Evolutionary conservation across 2,888 invertebrate genomes (phyloP), one percentile per base, ranked within the genome.

Genomic region (Caenorhabditis becei): DNA sequence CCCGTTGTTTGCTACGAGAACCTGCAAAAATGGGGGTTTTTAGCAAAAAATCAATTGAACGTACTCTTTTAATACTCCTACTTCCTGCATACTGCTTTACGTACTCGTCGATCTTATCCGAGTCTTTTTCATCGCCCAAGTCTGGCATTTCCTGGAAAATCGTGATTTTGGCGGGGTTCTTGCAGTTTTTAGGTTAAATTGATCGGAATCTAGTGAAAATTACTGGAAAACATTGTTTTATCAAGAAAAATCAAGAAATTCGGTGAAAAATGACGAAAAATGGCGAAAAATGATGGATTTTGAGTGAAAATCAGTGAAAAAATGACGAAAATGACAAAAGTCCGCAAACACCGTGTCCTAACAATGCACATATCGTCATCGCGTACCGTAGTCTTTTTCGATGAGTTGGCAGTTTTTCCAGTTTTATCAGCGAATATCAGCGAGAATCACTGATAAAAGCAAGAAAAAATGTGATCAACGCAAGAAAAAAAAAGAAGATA

Each of bases 1-100:
- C 56, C 80, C 80, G 61, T 80, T 80, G 14, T 70, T 80, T 32
- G 80, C 80, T 11, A 80, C 63, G 24, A 80, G 41, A 49, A 80
- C 63, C 80, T 80, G 58, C n/a, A 80, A 79, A 61, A 56, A 32
- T n/a, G 8, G 0, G 16, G n/a, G 18, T 23, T 44, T 26, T 20
- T 51, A 7, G 2, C 1, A 14, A 37, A 16, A 14, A 16, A 24
- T 35, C n/a, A 28, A 44, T 8, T 18, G 10, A 32, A 23, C 59
- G 28, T 4, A 75, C 75, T 26, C 75, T 75, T 67, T 56, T 75
- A 16, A 75, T 75, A 41, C 66, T 66, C 51, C 28, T 66, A 35
- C 66, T 49, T 11, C 51, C 66, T 32, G 51, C 58, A 23, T 53
- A 66, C 59, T 66, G 59, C 44, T 44, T 67, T 32, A 75, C 75